These are phyloP conservation scores for Hylaea fasciaria DNA, from an alignment of 2,888 invertebrate species.

Conservation along the genomic window DNA sequence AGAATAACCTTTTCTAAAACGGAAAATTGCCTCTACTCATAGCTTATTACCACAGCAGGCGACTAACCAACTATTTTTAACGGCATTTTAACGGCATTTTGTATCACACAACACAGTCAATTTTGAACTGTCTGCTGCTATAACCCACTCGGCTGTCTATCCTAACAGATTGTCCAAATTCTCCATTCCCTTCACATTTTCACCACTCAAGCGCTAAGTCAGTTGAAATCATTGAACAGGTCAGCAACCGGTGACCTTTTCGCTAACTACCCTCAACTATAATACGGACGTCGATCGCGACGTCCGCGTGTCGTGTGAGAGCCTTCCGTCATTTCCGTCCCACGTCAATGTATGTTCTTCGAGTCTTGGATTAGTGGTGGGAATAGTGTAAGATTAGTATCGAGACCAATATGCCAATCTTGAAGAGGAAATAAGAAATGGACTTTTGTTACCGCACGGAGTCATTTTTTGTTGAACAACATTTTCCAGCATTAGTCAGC, in stretches of 20 bases:
- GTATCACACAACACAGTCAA: too few relatives aligned
- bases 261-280: conserved; percentile 16
- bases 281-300: conserved; percentile 6
- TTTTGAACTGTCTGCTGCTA: too few relatives aligned
- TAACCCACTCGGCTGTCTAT: too few relatives aligned
- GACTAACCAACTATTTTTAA: too few relatives aligned
- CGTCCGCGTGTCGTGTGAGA: conserved; percentile 5
- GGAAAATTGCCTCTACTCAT: too few relatives aligned
- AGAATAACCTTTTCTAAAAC: too few relatives aligned
- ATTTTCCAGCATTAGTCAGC: too few relatives aligned
- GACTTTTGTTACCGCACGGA: background rate
- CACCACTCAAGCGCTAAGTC: background rate
- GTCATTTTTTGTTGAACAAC: too few relatives aligned
- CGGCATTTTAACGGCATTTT: too few relatives aligned
- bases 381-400: background rate
- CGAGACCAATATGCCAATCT: background rate
- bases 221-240: conserved; percentile 19
- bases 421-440: background rate
- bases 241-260: conserved; percentile 21
- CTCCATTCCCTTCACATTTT: background rate
- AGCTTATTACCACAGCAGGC: too few relatives aligned
- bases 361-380: conserved; percentile 6
- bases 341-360: conserved; percentile 2
- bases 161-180: background rate
- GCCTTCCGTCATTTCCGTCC: conserved; percentile 4